A percentile compares a stretch with the other conserved stretches of the same genome.
Conservation (phyloP, 2,888 invertebrate species). For the Buathra laborator region DNA sequence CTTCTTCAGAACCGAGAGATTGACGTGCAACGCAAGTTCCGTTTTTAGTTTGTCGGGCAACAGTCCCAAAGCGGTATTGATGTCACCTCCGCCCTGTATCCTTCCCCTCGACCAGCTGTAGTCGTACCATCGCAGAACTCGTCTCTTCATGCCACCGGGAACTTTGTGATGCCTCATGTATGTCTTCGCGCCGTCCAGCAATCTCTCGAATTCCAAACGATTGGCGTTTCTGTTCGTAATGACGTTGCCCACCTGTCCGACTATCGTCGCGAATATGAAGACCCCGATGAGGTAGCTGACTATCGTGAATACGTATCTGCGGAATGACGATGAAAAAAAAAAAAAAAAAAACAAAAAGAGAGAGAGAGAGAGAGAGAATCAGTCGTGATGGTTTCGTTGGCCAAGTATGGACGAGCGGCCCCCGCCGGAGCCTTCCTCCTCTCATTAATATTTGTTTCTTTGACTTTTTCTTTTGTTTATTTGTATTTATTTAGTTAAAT, state of each 20-base stretch:
- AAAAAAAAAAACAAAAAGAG: constrained; percentile 44
- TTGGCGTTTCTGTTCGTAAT: constrained; percentile 99
- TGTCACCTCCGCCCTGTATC: constrained; percentile 98
- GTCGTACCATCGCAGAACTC: constrained; percentile 98
- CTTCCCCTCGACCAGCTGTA: constrained; percentile 99
- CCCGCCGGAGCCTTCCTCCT: constrained; percentile 84
- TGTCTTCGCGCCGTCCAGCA: constrained; percentile 97
- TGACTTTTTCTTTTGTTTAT: constrained; percentile 26
- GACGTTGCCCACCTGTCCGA: constrained; percentile 99
- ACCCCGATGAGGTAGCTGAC: constrained; percentile 98
- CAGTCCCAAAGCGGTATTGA: constrained; percentile 96
- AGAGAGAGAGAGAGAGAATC: constrained; percentile 72
- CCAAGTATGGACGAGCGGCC: constrained; percentile 82
- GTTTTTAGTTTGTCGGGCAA: constrained; percentile 98
- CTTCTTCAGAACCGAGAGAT: constrained; percentile 97
- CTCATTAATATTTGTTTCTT: constrained; percentile 55
- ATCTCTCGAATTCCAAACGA: constrained; percentile 96
- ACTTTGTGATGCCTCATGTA: constrained; percentile 99
- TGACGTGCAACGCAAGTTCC: constrained; percentile 97
- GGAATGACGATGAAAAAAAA: constrained; percentile 75
- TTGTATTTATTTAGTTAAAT: not conserved
- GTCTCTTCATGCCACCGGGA: constrained; percentile 97
- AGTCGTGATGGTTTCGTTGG: constrained; percentile 78
- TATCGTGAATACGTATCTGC: constrained; percentile 98
- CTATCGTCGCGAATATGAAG: constrained; percentile 98